phyloP scores from a whole-genome alignment of 1,140 invertebrate species.

The Chlorops oryzae region DNA sequence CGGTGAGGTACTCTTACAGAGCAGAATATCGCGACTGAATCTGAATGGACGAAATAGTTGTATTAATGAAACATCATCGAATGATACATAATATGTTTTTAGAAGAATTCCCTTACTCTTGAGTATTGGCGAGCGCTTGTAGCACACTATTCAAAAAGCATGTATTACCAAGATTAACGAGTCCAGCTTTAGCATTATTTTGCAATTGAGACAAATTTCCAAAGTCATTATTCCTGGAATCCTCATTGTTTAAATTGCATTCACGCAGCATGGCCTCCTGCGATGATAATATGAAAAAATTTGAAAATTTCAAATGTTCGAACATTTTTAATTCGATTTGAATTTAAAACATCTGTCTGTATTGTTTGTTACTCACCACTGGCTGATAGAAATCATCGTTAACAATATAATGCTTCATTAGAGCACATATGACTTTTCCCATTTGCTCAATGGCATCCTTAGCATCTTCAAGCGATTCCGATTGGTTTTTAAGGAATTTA shows the following conservation, averaged over 20 bases:
- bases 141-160: constrained; percentile 84
- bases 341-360: too few species aligned
- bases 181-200: constrained; percentile 58
- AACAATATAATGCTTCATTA: constrained; percentile 50
- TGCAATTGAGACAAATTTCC: constrained; percentile 15
- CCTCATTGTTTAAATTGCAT: background rate
- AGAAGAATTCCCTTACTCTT: constrained; percentile 54
- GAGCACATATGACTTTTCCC: constrained; percentile 48
- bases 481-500: constrained; percentile 26
- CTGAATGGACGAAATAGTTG: too few species aligned
- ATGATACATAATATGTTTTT: background rate
- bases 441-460: constrained; percentile 49
- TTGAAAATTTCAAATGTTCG: too few species aligned
- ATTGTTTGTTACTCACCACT: constrained; percentile 23
- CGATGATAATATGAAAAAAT: too few species aligned
- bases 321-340: too few species aligned
- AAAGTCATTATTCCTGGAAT: too few species aligned
- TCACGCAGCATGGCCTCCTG: background rate
- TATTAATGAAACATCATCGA: constrained; percentile 12
- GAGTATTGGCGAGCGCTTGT: constrained; percentile 75
- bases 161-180: constrained; percentile 79
- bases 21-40: constrained; percentile 56
- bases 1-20: constrained; percentile 49
- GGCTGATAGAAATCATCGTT: constrained; percentile 45
- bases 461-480: constrained; percentile 46